Base-by-base conservation (phyloP, 35 echinoderm and acorn worm species). In the Lytechinus variegatus region DNA sequence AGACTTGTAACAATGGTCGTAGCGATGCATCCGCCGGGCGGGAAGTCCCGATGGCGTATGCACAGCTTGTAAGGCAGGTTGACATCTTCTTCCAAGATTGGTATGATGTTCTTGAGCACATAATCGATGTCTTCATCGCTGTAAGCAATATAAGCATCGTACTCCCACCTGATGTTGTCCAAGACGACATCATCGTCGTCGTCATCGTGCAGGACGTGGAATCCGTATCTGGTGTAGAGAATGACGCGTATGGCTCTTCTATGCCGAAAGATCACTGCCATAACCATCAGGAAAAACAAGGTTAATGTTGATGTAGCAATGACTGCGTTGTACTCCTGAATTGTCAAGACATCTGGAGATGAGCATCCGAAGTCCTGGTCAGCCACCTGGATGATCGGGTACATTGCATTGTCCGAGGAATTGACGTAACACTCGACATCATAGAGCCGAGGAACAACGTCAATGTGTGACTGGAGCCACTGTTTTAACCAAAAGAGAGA, bases 11-110 rank as follows among this genome's bases (percentile, higher is more conserved):
- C 89, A 61, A 95, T 95, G 7, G 95, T 79, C 2, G 95, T 95
- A 11, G 95, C 95, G 27, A 95, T 95, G 52, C 95, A 95, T n/a
- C 8, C 87, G 8, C 95, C 95, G 5, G 89, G 54, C 9, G 87
- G 54, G 33, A 95, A 95, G 87, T 95, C 95, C 14, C 95, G 95
- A 91, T 95, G 86, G 29, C 87, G 95, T n/a, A 95, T 52, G 27
- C 86, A 95, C 8, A 95, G 21, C 53, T 94, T 96, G 54, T 55
- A 93, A 24, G 54, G 53, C 9, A 29, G 88, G 52, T 90, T 28
- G 53, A 10, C 29, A 53, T 92, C 55, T 16, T 93, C 54, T 54
- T 93, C 92, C 53, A 93, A 54, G 29, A 57, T 93, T 10, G 92
- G 92, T 57, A 93, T 27, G 27, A 93, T 27, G 28, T 93, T 27